phyloP scores from a whole-genome alignment of 2,888 invertebrate species.

The Himalopsyche kuldschensis region DNA sequence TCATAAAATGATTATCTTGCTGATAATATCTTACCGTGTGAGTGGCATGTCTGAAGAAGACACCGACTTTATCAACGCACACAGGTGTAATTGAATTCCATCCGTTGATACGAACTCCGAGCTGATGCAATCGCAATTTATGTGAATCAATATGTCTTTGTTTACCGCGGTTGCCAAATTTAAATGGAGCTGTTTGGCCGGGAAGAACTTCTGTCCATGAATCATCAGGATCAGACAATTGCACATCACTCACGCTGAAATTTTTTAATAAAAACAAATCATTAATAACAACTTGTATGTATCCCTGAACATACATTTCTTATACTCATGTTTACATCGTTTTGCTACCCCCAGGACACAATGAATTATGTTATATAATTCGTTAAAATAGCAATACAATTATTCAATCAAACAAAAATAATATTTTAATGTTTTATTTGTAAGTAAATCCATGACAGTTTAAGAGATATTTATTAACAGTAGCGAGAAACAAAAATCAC shows the following conservation, averaged over 20 bases:
- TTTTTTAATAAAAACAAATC: background rate
- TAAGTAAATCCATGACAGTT: no score
- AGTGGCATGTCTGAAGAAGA: constrained; percentile 79
- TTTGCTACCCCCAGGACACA: no score
- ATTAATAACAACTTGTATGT: background rate
- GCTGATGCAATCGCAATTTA: constrained; percentile 79
- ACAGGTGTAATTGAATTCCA: constrained; percentile 88
- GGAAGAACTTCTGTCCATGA: constrained; percentile 75
- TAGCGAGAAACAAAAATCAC: no score
- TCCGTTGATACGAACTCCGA: constrained; percentile 85
- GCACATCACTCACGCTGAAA: constrained; percentile 41
- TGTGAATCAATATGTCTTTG: constrained; percentile 74
- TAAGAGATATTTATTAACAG: no score
- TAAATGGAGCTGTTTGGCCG: constrained; percentile 81
- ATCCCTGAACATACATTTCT: no score
- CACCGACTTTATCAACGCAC: constrained; percentile 93
- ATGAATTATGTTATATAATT: no score
- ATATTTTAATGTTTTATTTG: no score
- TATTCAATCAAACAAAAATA: no score
- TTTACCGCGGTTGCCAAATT: constrained; percentile 78
- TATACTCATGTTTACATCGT: no score
- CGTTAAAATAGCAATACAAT: background rate
- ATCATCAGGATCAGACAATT: constrained; percentile 50
- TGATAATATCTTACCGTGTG: constrained; percentile 44
- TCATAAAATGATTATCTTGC: no score